These are phyloP conservation scores for Itoplectis maculator DNA, from an alignment of 2,888 invertebrate species.

Conservation along the genomic window DNA sequence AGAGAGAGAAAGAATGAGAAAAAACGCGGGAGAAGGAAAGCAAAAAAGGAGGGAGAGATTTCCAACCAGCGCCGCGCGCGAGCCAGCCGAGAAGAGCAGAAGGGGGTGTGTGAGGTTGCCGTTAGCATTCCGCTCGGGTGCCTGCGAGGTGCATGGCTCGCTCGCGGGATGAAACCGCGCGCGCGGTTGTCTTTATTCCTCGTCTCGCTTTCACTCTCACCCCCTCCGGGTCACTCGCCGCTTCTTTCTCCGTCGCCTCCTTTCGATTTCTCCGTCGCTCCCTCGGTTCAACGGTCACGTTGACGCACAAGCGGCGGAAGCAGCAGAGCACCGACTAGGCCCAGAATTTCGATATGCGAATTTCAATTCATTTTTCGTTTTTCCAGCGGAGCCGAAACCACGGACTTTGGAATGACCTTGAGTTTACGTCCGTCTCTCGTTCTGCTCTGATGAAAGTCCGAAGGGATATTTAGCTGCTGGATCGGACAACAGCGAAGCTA, in stretches of 20 bases:
- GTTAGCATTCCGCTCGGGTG: conserved; percentile 27
- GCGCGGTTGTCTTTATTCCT: conserved; percentile 7
- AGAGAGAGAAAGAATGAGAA: conserved; percentile 35
- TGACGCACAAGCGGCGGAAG: no score
- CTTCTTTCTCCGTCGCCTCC: not conserved
- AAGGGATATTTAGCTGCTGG: not conserved
- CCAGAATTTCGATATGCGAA: not conserved
- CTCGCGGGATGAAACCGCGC: conserved; percentile 26
- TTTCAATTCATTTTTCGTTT: not conserved
- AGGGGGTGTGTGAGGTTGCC: conserved; percentile 9
- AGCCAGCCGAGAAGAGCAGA: conserved; percentile 28
- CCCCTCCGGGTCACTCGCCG: not conserved
- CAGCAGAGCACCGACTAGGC: not conserved
- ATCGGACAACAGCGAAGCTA: not conserved
- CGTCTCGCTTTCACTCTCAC: conserved; percentile 30
- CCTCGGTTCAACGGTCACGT: no score
- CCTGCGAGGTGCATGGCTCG: conserved; percentile 1
- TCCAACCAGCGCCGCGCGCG: conserved; percentile 55
- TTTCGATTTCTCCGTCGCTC: not conserved
- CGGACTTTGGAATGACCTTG: no score
- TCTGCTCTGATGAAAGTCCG: not conserved
- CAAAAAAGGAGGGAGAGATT: conserved; percentile 34
- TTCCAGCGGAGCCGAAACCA: not conserved
- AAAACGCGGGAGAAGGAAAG: not conserved
- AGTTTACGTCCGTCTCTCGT: not conserved